A percentile compares a stretch with the other conserved stretches of the same genome.
Evolutionary conservation across 2,888 invertebrate species (phyloP).

Genomic region (Leptinotarsa rubiginosa): DNA sequence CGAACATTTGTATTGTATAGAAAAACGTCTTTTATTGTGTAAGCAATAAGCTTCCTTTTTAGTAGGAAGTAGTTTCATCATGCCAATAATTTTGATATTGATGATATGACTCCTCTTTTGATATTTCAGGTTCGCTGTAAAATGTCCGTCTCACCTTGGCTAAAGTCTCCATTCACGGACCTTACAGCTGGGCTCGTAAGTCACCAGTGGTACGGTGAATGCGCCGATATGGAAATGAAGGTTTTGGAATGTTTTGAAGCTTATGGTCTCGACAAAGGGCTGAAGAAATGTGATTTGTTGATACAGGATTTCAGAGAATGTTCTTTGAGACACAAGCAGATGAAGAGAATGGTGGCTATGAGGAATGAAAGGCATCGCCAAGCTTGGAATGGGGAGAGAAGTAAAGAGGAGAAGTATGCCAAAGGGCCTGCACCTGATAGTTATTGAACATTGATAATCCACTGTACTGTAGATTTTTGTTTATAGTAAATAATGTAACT

Average conservation of each 20-base stretch:
- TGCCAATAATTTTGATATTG: conserved; percentile 3
- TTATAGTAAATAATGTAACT: conserved; percentile 11
- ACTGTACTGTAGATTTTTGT: conserved; percentile 1
- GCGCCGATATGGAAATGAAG: conserved; percentile 76
- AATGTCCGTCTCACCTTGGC: conserved; percentile 66
- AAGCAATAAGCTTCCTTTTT: background rate
- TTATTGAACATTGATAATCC: conserved; percentile 65
- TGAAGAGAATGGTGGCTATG: conserved; percentile 74
- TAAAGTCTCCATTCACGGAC: conserved; percentile 80
- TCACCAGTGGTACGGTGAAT: conserved; percentile 75
- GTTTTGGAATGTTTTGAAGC: conserved; percentile 85
- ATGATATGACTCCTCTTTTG: conserved; percentile 43
- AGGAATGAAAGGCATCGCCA: conserved; percentile 73
- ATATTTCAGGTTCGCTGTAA: background rate
- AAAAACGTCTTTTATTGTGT: background rate
- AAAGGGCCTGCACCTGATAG: conserved; percentile 71
- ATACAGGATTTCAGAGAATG: conserved; percentile 82
- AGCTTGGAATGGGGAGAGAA: conserved; percentile 71
- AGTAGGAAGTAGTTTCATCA: background rate
- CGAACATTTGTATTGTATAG: background rate
- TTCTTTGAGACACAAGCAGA: conserved; percentile 71
- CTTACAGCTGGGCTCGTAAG: conserved; percentile 74
- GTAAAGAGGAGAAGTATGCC: conserved; percentile 69
- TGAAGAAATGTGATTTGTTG: conserved; percentile 72
- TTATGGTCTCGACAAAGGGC: conserved; percentile 78